These are phyloP conservation scores for Sebastes goodei DNA, from an alignment of 2,797 vertebrate genomes.

Conservation along the genomic window DNA sequence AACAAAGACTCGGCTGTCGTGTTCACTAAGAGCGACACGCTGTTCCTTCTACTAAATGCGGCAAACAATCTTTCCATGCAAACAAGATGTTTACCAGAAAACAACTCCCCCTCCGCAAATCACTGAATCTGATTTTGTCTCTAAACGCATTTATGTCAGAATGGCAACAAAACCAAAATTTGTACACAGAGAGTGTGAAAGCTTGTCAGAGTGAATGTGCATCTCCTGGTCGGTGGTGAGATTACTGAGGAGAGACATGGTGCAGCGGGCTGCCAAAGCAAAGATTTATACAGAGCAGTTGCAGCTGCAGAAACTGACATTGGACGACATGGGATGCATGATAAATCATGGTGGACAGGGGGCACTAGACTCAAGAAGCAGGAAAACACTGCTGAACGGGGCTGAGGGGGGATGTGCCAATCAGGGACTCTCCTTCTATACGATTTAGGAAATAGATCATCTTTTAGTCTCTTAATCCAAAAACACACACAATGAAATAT, in stretches of 20 bases:
- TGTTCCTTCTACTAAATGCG: conserved; percentile 46
- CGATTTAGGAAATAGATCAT: conserved; percentile 12
- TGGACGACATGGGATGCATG: conserved; percentile 78
- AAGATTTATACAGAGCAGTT: conserved; percentile 85
- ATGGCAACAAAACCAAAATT: conserved; percentile 55
- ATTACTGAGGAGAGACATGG: conserved; percentile 71
- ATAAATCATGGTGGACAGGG: conserved; percentile 83
- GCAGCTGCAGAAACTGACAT: conserved; percentile 83
- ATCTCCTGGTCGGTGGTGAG: conserved; percentile 67
- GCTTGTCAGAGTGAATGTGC: conserved; percentile 72
- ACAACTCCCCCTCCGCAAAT: conserved; percentile 47
- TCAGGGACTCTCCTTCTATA: conserved; percentile 15
- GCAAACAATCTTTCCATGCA: conserved; percentile 67
- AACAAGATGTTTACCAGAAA: conserved; percentile 68
- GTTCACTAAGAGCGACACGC: conserved; percentile 46
- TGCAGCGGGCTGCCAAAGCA: conserved; percentile 76
- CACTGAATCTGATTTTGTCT: conserved; percentile 59
- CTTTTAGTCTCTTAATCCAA: neutral
- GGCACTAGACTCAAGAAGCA: conserved; percentile 74
- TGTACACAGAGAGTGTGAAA: conserved; percentile 61
- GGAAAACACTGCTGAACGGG: conserved; percentile 60
- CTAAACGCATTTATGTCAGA: conserved; percentile 45
- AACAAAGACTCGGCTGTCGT: conserved; percentile 64
- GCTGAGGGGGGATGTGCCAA: conserved; percentile 30
- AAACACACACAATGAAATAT: neutral